Conservation (phyloP, 2,888 invertebrate genomes). For the Pecten maximus region DNA sequence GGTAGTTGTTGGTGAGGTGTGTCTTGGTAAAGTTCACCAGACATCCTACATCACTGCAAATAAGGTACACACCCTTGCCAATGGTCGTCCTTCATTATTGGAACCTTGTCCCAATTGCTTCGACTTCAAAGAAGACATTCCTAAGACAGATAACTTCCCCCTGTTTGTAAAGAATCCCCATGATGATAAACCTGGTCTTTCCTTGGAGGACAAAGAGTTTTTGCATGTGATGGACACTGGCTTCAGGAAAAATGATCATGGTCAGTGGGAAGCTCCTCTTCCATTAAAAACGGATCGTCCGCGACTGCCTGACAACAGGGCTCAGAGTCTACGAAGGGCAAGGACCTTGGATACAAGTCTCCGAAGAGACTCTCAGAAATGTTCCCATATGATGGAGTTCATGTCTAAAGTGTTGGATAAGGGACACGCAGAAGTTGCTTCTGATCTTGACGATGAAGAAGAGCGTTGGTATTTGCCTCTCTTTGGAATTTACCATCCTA, state of each 20-base stretch:
- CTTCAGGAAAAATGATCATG: constrained; percentile 34
- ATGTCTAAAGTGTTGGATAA: constrained; percentile 51
- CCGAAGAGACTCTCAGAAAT: constrained; percentile 42
- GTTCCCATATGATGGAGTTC: constrained; percentile 44
- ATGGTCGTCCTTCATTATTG: constrained; percentile 41
- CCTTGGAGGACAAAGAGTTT: constrained; percentile 48
- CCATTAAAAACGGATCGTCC: constrained; percentile 43
- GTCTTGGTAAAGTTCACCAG: constrained; percentile 39
- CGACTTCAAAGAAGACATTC: neutral
- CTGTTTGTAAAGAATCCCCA: constrained; percentile 41
- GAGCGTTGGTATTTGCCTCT: constrained; percentile 53
- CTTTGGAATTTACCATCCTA: neutral
- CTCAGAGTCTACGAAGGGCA: constrained; percentile 39
- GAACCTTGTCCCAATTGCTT: constrained; percentile 33
- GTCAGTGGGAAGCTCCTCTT: constrained; percentile 49
- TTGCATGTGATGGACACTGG: constrained; percentile 42
- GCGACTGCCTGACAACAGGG: constrained; percentile 47
- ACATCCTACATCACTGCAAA: constrained; percentile 33
- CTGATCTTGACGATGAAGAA: constrained; percentile 36
- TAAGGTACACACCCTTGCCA: constrained; percentile 34
- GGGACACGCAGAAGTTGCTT: constrained; percentile 53
- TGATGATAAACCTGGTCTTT: constrained; percentile 43
- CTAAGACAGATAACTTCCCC: neutral
- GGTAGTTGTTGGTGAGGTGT: constrained; percentile 49
- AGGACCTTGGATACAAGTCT: constrained; percentile 43